Percentiles rank a stretch among this genome's conserved stretches.
phyloP scores from a whole-genome alignment of 37 sponge, comb jelly and placozoan species.

The Haliclona indistincta region DNA sequence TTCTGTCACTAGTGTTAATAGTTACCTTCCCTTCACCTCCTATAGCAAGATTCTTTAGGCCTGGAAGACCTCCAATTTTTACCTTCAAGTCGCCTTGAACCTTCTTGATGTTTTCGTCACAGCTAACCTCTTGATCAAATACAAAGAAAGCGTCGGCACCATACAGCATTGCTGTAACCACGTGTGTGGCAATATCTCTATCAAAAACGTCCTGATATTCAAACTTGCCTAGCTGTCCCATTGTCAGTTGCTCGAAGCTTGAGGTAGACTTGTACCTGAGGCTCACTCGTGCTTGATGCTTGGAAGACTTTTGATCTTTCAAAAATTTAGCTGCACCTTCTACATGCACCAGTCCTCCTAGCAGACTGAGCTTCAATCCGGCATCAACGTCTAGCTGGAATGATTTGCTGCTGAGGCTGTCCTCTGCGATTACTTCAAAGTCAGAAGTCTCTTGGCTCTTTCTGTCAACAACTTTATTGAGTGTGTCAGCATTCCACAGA shows the following conservation, averaged over 20 bases:
- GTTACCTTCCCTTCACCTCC: too few relatives aligned
- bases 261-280: conserved; percentile 32
- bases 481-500: too few relatives aligned
- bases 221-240: conserved; percentile 23
- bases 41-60: not conserved
- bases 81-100: conserved; percentile 16
- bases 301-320: conserved; percentile 35
- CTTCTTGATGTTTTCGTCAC: not conserved
- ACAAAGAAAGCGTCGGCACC: conserved; percentile 56
- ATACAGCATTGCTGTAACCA: conserved; percentile 42
- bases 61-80: not conserved
- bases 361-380: conserved; percentile 24
- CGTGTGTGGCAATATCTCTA: conserved; percentile 27
- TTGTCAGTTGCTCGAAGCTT: conserved; percentile 22
- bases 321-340: conserved; percentile 39
- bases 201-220: conserved; percentile 26
- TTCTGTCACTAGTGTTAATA: too few relatives aligned
- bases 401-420: conserved; percentile 25
- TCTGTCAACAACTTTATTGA: too few relatives aligned
- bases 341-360: conserved; percentile 37
- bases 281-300: conserved; percentile 38
- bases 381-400: conserved; percentile 24
- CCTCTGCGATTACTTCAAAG: conserved; percentile 31
- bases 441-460: too few relatives aligned
- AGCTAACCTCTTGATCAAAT: conserved; percentile 26